Evolutionary conservation across 2,113 vertebrate species (phyloP).

Genomic region (Hucho hucho): DNA sequence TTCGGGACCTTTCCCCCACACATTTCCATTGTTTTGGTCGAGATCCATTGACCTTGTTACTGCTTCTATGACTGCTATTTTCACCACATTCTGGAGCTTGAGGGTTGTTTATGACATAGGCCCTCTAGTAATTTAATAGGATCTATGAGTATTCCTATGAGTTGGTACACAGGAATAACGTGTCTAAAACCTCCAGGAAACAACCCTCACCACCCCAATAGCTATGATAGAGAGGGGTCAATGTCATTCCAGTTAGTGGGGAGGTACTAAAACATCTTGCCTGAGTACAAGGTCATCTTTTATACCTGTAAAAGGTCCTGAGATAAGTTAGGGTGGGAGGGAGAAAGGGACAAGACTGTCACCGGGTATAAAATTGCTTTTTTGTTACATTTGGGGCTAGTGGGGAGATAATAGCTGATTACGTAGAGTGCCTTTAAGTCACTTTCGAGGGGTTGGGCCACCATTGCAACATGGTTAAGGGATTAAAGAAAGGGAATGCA

Average conservation of each 20-base stretch:
- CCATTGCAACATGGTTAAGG: background rate
- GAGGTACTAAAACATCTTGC: background rate
- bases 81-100: too few species aligned
- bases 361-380: background rate
- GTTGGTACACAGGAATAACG: background rate
- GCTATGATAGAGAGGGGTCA: background rate
- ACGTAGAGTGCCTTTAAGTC: background rate
- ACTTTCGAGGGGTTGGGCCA: background rate
- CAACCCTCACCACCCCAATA: background rate
- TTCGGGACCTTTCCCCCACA: too few species aligned
- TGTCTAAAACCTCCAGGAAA: background rate
- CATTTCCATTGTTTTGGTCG: too few species aligned
- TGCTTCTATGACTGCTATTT: too few species aligned
- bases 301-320: slow-evolving; percentile 1
- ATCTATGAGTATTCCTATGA: background rate
- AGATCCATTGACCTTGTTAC: too few species aligned
- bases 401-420: background rate
- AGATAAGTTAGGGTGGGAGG: background rate
- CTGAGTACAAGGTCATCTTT: background rate
- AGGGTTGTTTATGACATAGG: too few species aligned
- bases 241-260: background rate
- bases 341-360: background rate
- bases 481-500: too few species aligned
- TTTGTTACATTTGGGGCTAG: too few species aligned
- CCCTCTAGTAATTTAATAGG: too few species aligned